Percentiles rank a stretch among this genome's conserved stretches.
Evolutionary conservation across 2,888 invertebrate genomes (phyloP).

Genomic region (Rhagonycha fulva): DNA sequence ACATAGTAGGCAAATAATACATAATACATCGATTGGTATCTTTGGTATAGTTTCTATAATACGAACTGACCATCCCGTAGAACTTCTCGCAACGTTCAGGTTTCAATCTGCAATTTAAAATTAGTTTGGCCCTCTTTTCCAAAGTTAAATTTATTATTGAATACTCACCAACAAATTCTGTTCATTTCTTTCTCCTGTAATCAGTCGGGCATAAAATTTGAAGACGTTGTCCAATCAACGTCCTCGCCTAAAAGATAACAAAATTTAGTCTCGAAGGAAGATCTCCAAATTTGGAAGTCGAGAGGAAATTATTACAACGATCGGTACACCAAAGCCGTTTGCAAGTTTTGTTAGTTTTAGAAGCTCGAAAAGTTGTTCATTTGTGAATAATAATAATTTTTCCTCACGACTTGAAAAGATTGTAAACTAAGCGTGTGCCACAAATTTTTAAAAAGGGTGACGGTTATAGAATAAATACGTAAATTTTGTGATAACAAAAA

Average conservation of each 20-base stretch:
- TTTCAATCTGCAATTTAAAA: background rate
- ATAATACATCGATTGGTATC: constrained; percentile 25
- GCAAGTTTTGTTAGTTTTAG: background rate
- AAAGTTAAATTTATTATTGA: background rate
- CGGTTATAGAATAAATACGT: background rate
- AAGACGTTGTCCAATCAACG: constrained; percentile 26
- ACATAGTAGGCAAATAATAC: constrained; percentile 10
- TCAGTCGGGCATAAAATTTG: constrained; percentile 21
- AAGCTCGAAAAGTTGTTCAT: background rate
- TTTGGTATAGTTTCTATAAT: constrained; percentile 27
- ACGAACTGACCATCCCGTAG: background rate
- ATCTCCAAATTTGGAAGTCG: background rate
- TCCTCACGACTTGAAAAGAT: background rate
- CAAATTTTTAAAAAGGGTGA: background rate
- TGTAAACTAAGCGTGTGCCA: background rate
- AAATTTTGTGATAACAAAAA: background rate
- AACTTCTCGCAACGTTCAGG: constrained; percentile 2
- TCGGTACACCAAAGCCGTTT: background rate
- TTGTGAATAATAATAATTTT: background rate
- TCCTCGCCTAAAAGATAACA: constrained; percentile 23
- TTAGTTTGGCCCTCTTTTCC: background rate
- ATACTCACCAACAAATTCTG: constrained; percentile 1
- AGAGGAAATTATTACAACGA: background rate
- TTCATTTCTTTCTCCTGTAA: background rate
- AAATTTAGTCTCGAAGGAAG: background rate